Evolutionary conservation across 2,113 vertebrate genomes (phyloP).

Genomic region (Pandion haliaetus): DNA sequence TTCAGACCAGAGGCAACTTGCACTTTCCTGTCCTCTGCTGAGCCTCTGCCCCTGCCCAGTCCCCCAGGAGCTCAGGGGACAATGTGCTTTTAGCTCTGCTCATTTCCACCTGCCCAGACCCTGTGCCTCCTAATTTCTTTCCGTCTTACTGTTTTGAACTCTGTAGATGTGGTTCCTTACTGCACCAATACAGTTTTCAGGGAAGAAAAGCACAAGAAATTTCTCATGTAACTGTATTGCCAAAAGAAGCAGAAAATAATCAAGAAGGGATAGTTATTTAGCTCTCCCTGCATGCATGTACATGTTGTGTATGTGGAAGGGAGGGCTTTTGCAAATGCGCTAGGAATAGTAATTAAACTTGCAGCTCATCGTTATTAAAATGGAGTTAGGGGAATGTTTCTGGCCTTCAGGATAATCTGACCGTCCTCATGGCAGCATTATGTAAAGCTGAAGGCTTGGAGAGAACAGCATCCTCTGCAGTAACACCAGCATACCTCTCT

Average conservation of each 20-base stretch:
- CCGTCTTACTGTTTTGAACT: not conserved
- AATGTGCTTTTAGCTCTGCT: not conserved
- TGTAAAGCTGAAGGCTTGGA: not conserved
- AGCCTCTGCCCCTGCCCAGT: not conserved
- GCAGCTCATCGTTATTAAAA: not conserved
- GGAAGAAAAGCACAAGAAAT: not conserved
- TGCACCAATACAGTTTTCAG: not conserved
- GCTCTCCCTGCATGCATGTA: not conserved
- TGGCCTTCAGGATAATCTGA: not conserved
- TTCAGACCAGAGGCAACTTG: not conserved
- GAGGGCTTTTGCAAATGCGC: not conserved
- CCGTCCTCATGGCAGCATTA: not conserved
- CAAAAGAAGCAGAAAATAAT: not conserved
- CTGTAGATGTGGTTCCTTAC: fast-evolving
- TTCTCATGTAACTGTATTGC: fast-evolving
- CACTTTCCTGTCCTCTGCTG: fast-evolving
- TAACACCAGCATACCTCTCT: not conserved
- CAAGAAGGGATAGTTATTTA: not conserved
- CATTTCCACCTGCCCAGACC: not conserved
- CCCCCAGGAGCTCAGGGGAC: not conserved
- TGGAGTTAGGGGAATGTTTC: not conserved
- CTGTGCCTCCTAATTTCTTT: not conserved
- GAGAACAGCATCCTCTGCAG: not conserved
- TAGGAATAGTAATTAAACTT: not conserved
- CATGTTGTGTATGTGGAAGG: not conserved